Base-by-base conservation (phyloP, 2,113 vertebrate species). In the Pterophyllum scalare region DNA sequence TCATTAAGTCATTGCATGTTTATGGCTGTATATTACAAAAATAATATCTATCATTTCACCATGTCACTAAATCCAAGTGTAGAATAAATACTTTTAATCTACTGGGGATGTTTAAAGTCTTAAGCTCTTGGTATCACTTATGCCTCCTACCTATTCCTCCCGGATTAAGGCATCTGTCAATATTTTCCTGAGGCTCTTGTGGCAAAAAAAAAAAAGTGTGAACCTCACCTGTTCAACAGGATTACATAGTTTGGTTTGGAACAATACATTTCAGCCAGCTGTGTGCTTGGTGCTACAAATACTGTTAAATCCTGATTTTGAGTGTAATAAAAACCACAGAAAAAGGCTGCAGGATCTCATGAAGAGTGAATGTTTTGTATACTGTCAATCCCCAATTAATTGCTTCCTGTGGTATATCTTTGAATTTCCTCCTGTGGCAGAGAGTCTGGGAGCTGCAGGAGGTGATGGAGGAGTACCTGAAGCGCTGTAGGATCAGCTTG, bases 381-480 rank as follows among this genome's bases (percentile, higher is more conserved):
- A 12, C n/a, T 56, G 8, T 70, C 24, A 52, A 52, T 0, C 26
- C 6, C 43, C 49, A 49, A 52, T 31, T 17, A 31, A 72, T 54
- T n/a, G 1, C 19, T 54, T 52, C 7, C 31, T 54, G 46, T 26
- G 7, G 0, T 65, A 20, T 13, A 67, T 83, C 11, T 2, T 40
- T 87, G 20, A 15, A 49, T 56, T 5, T 52, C 1, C 14, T 2
- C 31, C 15, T 80, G 7, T 54, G 82, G 86, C 88, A 95, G 87
- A 87, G 81, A 65, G 88, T 93, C 5, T 78, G 58, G 64, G 93
- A 94, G 89, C 93, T 95, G 12, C 92, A 94, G 85, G 91, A 94
- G 72, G 58, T 94, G 74, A 93, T 94, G 89, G 94, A 95, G 88
- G 94, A 95, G 86, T 94, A 95, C 81, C 87, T 95, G 86, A 95